A percentile compares a stretch with the other conserved stretches of the same genome.
Evolutionary conservation across 2,888 invertebrate genomes (phyloP).

Genomic region (Lasioglossum calceatum): DNA sequence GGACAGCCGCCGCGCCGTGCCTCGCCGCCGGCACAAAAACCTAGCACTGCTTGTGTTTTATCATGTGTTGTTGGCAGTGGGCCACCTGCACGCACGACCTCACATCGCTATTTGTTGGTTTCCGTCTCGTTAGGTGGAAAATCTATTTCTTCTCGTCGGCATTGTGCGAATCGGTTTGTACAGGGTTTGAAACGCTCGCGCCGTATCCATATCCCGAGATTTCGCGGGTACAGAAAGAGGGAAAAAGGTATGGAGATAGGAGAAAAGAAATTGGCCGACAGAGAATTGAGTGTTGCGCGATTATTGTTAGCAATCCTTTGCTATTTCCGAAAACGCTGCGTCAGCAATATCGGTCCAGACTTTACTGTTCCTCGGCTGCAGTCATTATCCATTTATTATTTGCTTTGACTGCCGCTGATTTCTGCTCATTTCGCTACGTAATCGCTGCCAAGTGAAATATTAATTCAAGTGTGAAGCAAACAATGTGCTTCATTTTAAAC

Average conservation of each 20-base stretch:
- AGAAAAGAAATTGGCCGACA: slow-evolving; percentile 2
- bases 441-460: not conserved
- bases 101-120: slow-evolving; percentile 79
- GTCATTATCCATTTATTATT: not conserved
- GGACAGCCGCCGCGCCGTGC: slow-evolving; percentile 20
- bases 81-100: slow-evolving; percentile 77
- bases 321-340: slow-evolving; percentile 15
- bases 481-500: not conserved
- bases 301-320: slow-evolving; percentile 55
- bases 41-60: slow-evolving; percentile 72
- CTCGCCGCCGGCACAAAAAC: slow-evolving; percentile 44
- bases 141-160: slow-evolving; percentile 80
- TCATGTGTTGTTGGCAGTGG: slow-evolving; percentile 76
- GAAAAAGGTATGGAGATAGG: slow-evolving; percentile 37
- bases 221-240: slow-evolving; percentile 30
- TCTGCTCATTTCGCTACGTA: not conserved
- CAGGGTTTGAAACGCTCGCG: slow-evolving; percentile 43
- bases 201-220: slow-evolving; percentile 47
- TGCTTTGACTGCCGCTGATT: not conserved
- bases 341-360: slow-evolving; percentile 65
- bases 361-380: not conserved
- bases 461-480: not conserved
- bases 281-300: slow-evolving; percentile 11
- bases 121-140: slow-evolving; percentile 81
- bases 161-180: slow-evolving; percentile 65